Evolutionary conservation across 2,888 invertebrate genomes (phyloP), one percentile per base, ranked within the genome.

Genomic region (Lithosia quadra): DNA sequence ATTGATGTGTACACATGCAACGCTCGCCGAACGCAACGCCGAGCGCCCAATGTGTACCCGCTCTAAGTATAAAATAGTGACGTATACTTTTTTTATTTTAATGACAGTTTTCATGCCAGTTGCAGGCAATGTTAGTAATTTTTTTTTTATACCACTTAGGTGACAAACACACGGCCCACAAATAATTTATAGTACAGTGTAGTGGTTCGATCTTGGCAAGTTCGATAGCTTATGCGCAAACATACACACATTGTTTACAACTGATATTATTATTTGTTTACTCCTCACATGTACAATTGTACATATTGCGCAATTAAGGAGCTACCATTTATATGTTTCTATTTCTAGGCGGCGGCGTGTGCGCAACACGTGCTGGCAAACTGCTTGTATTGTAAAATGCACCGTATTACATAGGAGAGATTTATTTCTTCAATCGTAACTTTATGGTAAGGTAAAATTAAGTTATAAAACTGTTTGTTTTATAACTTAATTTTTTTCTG

Each of bases 261-360:
- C 36, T 24, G 43, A 49, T 49, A n/a, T 49, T 49, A 49, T 49
- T 28, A 28, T 28, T 28, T 49, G 49, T 49, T 49, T 49, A 49
- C n/a, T n/a, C n/a, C 49, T 18, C 43, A 43, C 43, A 43, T 43
- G 43, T 39, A 15, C 58, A 64, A 57, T 39, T 64, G 65, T 49
- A 67, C 22, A 24, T 58, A 68, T 77, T 77, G 70, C 74, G 77
- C 77, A 73, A 79, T 63, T 68, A 68, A 11, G 39, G 55, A 68
- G 18, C 55, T 60, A 21, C 34, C 11, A 43, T 49, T 58, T 65
- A 60, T 56, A 58, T n/a, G 61, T 67, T 58, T 55, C 65, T 79
- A 70, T 77, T 79, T 76, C 11, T 28, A 65, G 68, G 60, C 64
- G 68, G 60, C 64, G 62, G 57, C 65, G 49, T 59, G 65, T 21